These are phyloP conservation scores for Campoplex capitator DNA, from an alignment of 2,888 invertebrate species.

Conservation along the genomic window DNA sequence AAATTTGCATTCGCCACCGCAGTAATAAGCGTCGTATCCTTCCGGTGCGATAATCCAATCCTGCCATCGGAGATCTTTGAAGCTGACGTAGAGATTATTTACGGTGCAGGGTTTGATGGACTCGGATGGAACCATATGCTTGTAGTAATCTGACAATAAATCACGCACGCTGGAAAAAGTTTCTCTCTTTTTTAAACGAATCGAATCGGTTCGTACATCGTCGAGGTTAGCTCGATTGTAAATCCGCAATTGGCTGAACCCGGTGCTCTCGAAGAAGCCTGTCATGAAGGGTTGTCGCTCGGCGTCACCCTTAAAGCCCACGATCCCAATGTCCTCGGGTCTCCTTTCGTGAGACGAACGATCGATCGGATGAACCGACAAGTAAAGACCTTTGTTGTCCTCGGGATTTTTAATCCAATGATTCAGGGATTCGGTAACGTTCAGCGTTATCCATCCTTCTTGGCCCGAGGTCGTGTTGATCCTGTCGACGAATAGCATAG, in stretches of 20 bases:
- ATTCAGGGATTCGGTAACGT: slow-evolving; percentile 90
- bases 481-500: slow-evolving; percentile 89
- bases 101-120: slow-evolving; percentile 91
- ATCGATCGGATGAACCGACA: slow-evolving; percentile 90
- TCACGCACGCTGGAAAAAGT: neutral
- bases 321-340: slow-evolving; percentile 92
- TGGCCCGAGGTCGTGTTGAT: slow-evolving; percentile 90
- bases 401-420: slow-evolving; percentile 91
- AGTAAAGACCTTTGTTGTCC: slow-evolving; percentile 93
- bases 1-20: slow-evolving; percentile 95
- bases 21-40: slow-evolving; percentile 96
- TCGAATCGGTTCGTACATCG: slow-evolving; percentile 86
- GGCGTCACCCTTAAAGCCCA: slow-evolving; percentile 90
- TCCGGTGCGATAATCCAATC: slow-evolving; percentile 98
- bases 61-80: slow-evolving; percentile 94
- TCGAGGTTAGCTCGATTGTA: slow-evolving; percentile 75
- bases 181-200: slow-evolving; percentile 74
- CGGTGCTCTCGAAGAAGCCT: slow-evolving; percentile 90
- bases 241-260: slow-evolving; percentile 66
- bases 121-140: slow-evolving; percentile 55
- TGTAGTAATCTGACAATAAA: slow-evolving; percentile 79
- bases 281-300: slow-evolving; percentile 96
- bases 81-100: slow-evolving; percentile 94
- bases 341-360: slow-evolving; percentile 89
- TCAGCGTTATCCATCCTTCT: slow-evolving; percentile 94